These are phyloP conservation scores for Coreoperca whiteheadi DNA, from an alignment of 2,113 vertebrate genomes.

Conservation along the genomic window DNA sequence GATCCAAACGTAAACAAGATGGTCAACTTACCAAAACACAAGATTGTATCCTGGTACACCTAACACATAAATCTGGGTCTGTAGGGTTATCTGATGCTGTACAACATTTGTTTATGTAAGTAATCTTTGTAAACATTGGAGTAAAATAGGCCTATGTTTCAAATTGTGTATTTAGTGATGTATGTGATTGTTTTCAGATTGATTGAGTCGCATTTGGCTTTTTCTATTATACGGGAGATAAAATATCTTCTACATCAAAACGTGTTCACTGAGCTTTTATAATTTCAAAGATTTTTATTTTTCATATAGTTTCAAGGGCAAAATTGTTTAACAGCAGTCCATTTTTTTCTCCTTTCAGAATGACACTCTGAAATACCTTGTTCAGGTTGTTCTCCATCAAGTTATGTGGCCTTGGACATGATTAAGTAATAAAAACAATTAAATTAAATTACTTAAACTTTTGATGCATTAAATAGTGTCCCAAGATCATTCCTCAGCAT, in stretches of 20 bases:
- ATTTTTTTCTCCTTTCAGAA: conserved; percentile 28
- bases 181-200: neutral
- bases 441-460: conserved; percentile 87
- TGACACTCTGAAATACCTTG: conserved; percentile 58
- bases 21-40: neutral
- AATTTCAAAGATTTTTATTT: neutral
- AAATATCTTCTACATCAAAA: neutral
- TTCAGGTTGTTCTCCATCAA: conserved; percentile 70
- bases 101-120: neutral
- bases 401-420: conserved; percentile 74
- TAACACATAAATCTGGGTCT: neutral
- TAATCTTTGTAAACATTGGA: neutral
- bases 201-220: neutral
- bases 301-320: conserved; percentile 35
- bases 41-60: neutral
- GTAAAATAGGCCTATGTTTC: neutral
- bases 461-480: conserved; percentile 86
- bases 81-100: neutral
- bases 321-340: conserved; percentile 3
- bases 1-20: neutral
- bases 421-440: conserved; percentile 87
- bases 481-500: conserved; percentile 82
- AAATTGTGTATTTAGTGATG: neutral
- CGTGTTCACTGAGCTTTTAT: neutral
- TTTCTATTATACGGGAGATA: neutral